These are phyloP conservation scores for Acanthopagrus latus DNA, from an alignment of 2,797 vertebrate species.

Conservation along the genomic window DNA sequence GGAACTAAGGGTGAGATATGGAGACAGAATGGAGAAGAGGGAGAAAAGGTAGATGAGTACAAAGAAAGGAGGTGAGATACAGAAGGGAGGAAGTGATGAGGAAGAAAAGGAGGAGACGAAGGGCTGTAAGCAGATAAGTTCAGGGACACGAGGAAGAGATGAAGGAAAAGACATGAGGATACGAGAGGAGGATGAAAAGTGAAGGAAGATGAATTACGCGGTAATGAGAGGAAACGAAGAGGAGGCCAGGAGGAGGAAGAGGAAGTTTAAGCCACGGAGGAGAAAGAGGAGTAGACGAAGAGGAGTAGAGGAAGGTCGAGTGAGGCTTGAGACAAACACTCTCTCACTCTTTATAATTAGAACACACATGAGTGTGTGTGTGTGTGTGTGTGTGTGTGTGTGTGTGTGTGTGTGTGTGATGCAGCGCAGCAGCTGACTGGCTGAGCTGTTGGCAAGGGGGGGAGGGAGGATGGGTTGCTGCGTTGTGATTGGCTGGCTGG, in stretches of 20 bases:
- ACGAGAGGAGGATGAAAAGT: constrained; percentile 23
- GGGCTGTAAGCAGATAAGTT: neutral
- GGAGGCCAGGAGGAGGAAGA: neutral
- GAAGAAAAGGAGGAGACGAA: neutral
- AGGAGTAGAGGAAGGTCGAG: constrained; percentile 16
- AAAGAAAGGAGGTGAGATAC: too few relatives aligned
- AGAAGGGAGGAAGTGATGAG: too few relatives aligned
- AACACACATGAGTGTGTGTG: constrained; percentile 10
- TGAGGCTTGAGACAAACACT: constrained; percentile 15
- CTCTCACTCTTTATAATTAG: constrained; percentile 47
- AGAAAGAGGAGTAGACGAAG: neutral
- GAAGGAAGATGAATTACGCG: neutral
- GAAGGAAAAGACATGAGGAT: constrained; percentile 34
- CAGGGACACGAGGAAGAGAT: neutral
- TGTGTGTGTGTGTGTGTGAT: constrained; percentile 52
- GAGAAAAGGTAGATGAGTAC: neutral
- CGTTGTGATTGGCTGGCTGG: constrained; percentile 76
- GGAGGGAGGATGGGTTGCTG: constrained; percentile 66
- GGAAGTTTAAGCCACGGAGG: neutral
- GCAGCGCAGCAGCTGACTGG: constrained; percentile 78
- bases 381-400: constrained; percentile 14
- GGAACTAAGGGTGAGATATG: neutral
- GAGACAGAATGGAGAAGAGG: neutral
- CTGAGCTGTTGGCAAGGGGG: constrained; percentile 76
- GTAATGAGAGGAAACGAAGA: constrained; percentile 2